Percentiles rank a stretch among this genome's conserved stretches.
Conservation (phyloP, 1,140 invertebrate species). For the Coelopa frigida region DNA sequence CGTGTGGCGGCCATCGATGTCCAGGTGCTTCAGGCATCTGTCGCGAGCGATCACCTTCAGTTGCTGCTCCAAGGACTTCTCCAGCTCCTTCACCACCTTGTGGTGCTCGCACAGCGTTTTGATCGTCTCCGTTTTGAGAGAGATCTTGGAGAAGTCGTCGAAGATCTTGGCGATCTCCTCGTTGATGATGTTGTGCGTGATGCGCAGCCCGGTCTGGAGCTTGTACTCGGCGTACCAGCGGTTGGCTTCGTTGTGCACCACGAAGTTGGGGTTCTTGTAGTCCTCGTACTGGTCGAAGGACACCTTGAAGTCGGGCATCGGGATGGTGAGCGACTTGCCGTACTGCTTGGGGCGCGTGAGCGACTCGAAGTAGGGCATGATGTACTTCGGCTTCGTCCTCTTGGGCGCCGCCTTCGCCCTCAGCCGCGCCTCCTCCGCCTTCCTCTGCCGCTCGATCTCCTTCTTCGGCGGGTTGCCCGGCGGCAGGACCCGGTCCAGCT, state of each 20-base stretch:
- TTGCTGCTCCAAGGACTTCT: background rate
- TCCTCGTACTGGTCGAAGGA: background rate
- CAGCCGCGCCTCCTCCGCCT: background rate
- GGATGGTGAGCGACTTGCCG: constrained; percentile 1
- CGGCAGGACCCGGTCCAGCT: constrained; percentile 24
- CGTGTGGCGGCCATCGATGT: background rate
- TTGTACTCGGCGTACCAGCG: constrained; percentile 12
- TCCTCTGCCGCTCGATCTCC: background rate
- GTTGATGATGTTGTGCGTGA: background rate
- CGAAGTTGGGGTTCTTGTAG: background rate
- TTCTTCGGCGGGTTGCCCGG: constrained; percentile 3
- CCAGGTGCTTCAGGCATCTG: constrained; percentile 2
- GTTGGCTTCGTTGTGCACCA: constrained; percentile 1
- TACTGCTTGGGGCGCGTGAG: background rate
- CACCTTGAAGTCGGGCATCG: background rate
- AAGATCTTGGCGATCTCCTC: constrained; percentile 6
- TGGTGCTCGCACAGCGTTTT: background rate
- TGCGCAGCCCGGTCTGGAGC: background rate
- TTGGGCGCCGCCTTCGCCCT: background rate
- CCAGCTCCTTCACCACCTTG: background rate
- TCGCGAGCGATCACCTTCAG: background rate
- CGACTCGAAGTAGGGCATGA: constrained; percentile 9
- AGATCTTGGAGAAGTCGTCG: background rate
- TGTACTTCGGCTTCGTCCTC: background rate
- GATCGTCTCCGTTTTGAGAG: background rate